Conservation (phyloP, 2,888 invertebrate species). For the Anticlea derivata region DNA sequence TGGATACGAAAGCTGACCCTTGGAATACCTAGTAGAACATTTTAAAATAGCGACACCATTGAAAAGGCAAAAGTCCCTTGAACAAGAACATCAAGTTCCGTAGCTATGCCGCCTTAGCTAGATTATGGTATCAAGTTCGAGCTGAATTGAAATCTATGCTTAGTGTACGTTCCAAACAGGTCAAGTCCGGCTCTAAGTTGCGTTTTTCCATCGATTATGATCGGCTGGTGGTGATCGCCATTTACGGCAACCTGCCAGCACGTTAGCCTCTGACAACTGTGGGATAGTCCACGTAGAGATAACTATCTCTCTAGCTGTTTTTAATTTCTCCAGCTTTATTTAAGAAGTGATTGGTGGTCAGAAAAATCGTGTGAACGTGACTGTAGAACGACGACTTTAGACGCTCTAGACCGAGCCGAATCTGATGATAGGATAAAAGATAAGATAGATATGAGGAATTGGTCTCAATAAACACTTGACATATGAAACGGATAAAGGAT, state of each 20-base stretch:
- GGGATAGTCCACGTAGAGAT: conserved; percentile 71
- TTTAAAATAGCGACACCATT: too few relatives aligned
- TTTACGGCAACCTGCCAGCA: conserved; percentile 70
- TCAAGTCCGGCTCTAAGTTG: conserved; percentile 74
- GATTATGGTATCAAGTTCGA: conserved; percentile 1
- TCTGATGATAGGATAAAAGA: neutral
- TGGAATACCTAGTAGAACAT: neutral
- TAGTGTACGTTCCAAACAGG: conserved; percentile 58
- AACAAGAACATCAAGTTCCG: too few relatives aligned
- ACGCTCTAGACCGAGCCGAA: neutral
- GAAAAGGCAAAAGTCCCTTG: too few relatives aligned
- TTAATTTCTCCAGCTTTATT: conserved; percentile 69
- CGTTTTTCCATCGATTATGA: conserved; percentile 78
- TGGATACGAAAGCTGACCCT: neutral
- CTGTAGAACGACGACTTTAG: too few relatives aligned
- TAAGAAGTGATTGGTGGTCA: conserved; percentile 21
- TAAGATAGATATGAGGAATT: neutral
- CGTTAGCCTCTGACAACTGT: conserved; percentile 68
- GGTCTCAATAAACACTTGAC: neutral
- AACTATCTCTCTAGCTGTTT: conserved; percentile 72
- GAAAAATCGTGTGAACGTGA: conserved; percentile 10
- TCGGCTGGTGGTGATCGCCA: conserved; percentile 64
- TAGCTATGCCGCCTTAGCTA: neutral
- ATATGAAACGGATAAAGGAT: neutral
- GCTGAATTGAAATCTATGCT: conserved; percentile 23